These are phyloP conservation scores for Pyrocoelia pectoralis DNA, from an alignment of 2,888 invertebrate genomes.

Conservation along the genomic window DNA sequence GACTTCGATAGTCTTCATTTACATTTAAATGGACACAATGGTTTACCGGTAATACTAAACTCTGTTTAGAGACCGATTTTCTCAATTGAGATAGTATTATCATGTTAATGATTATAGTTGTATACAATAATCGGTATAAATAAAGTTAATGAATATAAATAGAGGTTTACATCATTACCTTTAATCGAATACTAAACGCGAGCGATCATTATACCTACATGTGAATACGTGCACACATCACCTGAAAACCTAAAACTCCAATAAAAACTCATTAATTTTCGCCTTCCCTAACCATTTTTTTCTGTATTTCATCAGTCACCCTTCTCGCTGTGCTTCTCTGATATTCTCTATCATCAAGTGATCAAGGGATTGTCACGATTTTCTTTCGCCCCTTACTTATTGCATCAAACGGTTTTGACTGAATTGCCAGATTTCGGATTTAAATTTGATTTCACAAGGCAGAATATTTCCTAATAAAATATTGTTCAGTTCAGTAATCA, in stretches of 20 bases:
- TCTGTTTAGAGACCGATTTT: constrained; percentile 50
- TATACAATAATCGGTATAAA: constrained; percentile 14
- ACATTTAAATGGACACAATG: constrained; percentile 57
- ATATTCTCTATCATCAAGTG: constrained; percentile 36
- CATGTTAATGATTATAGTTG: constrained; percentile 7
- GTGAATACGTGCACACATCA: not conserved
- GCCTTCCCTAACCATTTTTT: constrained; percentile 23
- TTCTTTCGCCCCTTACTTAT: constrained; percentile 29
- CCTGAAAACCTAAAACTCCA: constrained; percentile 21
- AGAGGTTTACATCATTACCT: not conserved
- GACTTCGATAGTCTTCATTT: constrained; percentile 50
- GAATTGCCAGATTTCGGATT: constrained; percentile 19
- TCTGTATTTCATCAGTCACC: constrained; percentile 13
- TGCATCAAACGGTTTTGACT: constrained; percentile 27
- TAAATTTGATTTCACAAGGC: constrained; percentile 25
- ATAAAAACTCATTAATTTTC: constrained; percentile 33
- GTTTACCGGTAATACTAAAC: constrained; percentile 51
- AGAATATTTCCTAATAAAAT: constrained; percentile 15
- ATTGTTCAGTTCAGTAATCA: constrained; percentile 3
- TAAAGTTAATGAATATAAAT: constrained; percentile 2
- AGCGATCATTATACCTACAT: not conserved
- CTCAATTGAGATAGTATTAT: constrained; percentile 44
- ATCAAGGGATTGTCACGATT: constrained; percentile 38
- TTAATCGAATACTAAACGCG: not conserved
- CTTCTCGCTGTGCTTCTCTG: constrained; percentile 22